These are phyloP conservation scores for Hippasteria phrygiana DNA, from an alignment of 53 echinoderm and acorn worm species.

Conservation along the genomic window DNA sequence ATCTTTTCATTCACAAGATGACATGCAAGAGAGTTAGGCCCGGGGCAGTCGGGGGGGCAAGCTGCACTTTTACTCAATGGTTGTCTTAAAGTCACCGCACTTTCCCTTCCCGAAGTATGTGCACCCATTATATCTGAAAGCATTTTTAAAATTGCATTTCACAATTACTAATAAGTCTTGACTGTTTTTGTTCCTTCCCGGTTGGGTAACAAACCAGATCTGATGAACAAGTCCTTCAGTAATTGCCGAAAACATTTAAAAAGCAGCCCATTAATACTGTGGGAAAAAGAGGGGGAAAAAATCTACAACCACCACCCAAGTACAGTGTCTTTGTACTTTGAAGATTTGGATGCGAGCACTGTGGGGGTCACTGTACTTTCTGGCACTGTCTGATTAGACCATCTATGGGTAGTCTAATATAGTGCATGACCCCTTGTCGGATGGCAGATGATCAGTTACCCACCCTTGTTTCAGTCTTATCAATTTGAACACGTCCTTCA, in stretches of 20 bases:
- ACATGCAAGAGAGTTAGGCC: background rate
- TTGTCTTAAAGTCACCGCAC: slow-evolving; percentile 34
- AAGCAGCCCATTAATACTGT: slow-evolving; percentile 14
- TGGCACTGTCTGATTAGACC: background rate
- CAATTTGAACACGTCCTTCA: slow-evolving; percentile 13
- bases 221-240: slow-evolving; percentile 34
- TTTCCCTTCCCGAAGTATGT: background rate
- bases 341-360: background rate
- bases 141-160: slow-evolving; percentile 44
- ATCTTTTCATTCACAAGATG: background rate
- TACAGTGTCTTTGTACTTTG: slow-evolving; percentile 58
- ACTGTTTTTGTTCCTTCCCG: background rate
- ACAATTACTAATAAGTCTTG: slow-evolving; percentile 53
- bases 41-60: background rate
- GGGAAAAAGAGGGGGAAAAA: background rate
- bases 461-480: slow-evolving; percentile 45
- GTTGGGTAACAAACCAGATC: slow-evolving; percentile 56
- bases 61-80: background rate
- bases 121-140: background rate
- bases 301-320: background rate
- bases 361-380: slow-evolving; percentile 47
- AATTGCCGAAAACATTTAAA: slow-evolving; percentile 54
- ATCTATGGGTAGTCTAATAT: slow-evolving; percentile 6
- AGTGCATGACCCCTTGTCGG: slow-evolving; percentile 28
- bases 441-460: slow-evolving; percentile 28